Evolutionary conservation across 2,113 vertebrate genomes (phyloP).

Genomic region (Sinocyclocheilus maitianheensis): DNA sequence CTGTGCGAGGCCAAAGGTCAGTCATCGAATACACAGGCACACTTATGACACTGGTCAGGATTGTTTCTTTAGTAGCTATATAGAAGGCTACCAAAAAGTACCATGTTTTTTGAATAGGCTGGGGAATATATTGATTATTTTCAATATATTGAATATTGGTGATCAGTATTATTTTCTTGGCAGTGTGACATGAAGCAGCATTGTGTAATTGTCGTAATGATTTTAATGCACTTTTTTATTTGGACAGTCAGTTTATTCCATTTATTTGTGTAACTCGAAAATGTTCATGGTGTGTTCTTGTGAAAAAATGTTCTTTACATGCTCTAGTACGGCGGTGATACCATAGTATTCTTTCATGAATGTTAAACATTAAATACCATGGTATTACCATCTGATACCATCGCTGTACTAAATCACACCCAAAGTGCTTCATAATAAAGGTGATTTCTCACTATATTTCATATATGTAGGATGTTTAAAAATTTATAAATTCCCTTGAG

Average conservation of each 20-base stretch:
- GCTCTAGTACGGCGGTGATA: background rate
- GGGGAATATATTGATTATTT: background rate
- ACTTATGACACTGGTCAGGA: background rate
- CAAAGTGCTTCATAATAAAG: background rate
- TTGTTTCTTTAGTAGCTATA: background rate
- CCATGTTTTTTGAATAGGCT: background rate
- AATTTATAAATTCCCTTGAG: no score
- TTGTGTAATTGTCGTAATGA: background rate
- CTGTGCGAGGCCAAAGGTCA: conserved; percentile 93
- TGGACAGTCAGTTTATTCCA: background rate
- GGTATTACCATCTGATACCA: background rate
- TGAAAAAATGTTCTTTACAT: background rate
- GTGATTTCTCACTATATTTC: background rate
- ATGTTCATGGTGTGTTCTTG: background rate
- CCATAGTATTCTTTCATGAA: background rate
- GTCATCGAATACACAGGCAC: conserved; percentile 22
- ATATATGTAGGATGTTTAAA: background rate
- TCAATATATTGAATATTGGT: background rate
- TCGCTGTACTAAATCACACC: background rate
- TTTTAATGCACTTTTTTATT: background rate
- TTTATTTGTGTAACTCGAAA: background rate
- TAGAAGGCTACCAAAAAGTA: background rate
- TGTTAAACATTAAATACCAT: background rate
- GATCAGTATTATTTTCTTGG: conserved; percentile 4
- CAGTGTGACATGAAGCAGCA: background rate